Evolutionary conservation across 2,797 vertebrate genomes (phyloP).

Genomic region (Sebastiscus albofasciatus): DNA sequence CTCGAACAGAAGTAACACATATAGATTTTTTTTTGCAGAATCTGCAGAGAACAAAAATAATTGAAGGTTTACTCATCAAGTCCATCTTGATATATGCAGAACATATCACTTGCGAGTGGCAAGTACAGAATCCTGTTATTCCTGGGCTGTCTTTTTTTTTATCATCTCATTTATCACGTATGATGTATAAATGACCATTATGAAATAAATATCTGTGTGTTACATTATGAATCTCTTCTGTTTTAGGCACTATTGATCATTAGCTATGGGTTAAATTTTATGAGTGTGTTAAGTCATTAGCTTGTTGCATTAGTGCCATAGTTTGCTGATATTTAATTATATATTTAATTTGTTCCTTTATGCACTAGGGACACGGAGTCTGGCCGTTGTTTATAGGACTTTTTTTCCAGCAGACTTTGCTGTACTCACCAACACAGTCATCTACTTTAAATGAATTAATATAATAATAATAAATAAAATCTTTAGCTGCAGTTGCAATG

Average conservation of each 20-base stretch:
- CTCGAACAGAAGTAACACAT: neutral
- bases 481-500: neutral
- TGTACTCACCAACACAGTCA: neutral
- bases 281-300: neutral
- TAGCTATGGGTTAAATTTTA: neutral
- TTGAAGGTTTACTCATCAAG: slow-evolving; percentile 16
- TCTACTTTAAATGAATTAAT: neutral
- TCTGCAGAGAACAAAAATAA: slow-evolving; percentile 4
- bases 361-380: too few relatives aligned
- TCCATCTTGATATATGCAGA: slow-evolving; percentile 20
- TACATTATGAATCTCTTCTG: neutral
- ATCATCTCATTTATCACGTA: slow-evolving; percentile 27
- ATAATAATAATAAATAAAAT: neutral
- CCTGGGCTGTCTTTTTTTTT: slow-evolving; percentile 13
- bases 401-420: too few relatives aligned
- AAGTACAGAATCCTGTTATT: slow-evolving; percentile 19
- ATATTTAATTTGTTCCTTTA: neutral
- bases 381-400: too few relatives aligned
- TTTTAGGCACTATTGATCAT: neutral
- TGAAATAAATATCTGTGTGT: slow-evolving; percentile 44
- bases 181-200: slow-evolving; percentile 21
- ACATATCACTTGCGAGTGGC: slow-evolving; percentile 15
- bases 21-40: neutral
- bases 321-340: neutral
- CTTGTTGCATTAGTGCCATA: neutral